Evolutionary conservation across 2,888 invertebrate genomes (phyloP), one percentile per base, ranked within the genome.

Genomic region (Monopis laevigella): DNA sequence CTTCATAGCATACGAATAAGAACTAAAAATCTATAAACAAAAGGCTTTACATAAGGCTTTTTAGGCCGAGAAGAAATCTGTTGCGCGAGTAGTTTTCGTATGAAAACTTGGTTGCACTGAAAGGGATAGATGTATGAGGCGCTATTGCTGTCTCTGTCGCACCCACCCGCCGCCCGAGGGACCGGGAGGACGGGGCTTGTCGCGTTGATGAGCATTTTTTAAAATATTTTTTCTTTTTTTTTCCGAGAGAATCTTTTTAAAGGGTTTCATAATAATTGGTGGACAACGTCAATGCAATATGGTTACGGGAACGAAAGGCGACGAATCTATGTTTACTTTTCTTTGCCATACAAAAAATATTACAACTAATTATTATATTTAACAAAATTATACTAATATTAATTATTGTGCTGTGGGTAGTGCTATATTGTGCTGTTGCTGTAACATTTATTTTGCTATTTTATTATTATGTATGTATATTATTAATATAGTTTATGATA

Each of bases 181-280:
- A 50, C 53, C 51, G 45, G 51, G 52, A 56, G 59, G 60, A 62
- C 65, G 65, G 65, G 65, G 62, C 70, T 71, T 77, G 80, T 78
- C 77, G 78, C 77, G 80, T 78, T 80, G 78, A 80, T 78, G 78
- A 78, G 77, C 77, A 75, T 78, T 80, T 77, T 78, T 78, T 74
- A 73, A 72, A 19, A 16, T 39, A 8, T 65, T 73, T 73, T 77
- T 75, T 75, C 70, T 66, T 69, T 74, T 72, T 40, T 68, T 77
- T 78, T 74, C 73, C 62, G 69, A 68, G 74, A 73, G 77, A 80
- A 77, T 75, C 78, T 71, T 80, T 78, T 78, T 78, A 75, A 80
- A 75, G 77, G 78, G 78, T 78, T 78, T 73, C 73, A 67, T 78
- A 77, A 80, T 80, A 78, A 78, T 80, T 74, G 74, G 75, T 66